phyloP scores from a whole-genome alignment of 2,797 vertebrate species.

The Trichosurus vulpecula region DNA sequence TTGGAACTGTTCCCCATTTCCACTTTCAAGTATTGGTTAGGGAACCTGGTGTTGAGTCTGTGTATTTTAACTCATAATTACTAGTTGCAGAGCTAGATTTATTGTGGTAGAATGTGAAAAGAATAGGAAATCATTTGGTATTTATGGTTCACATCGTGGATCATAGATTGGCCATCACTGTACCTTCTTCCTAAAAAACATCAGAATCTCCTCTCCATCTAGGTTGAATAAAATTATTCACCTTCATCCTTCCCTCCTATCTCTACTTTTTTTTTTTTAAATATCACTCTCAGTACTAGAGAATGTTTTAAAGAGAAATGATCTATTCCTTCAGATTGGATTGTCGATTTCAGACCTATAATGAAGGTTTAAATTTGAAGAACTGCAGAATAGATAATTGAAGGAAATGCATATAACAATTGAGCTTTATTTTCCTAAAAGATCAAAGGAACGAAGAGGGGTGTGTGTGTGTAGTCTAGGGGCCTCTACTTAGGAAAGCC shows the following conservation, averaged over 20 bases:
- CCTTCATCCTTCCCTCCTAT: constrained; percentile 24
- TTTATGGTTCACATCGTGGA: constrained; percentile 45
- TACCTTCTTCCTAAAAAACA: constrained; percentile 48
- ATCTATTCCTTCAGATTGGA: constrained; percentile 59
- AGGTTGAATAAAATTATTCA: constrained; percentile 53
- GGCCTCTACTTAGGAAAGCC: neutral
- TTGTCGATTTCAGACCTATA: constrained; percentile 36
- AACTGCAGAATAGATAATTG: constrained; percentile 20
- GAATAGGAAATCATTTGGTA: constrained; percentile 61
- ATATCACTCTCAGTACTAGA: constrained; percentile 31
- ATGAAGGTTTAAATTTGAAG: constrained; percentile 28
- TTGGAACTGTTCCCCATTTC: constrained; percentile 25
- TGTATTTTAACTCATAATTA: constrained; percentile 55
- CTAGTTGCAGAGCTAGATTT: constrained; percentile 56
- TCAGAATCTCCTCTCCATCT: constrained; percentile 25
- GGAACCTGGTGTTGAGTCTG: constrained; percentile 54
- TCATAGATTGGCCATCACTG: neutral
- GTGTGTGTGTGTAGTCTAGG: constrained; percentile 16
- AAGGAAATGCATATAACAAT: constrained; percentile 56
- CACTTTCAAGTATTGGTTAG: constrained; percentile 28
- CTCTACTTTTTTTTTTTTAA: neutral
- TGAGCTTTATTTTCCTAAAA: constrained; percentile 56
- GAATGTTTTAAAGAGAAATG: constrained; percentile 13
- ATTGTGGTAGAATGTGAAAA: constrained; percentile 53
- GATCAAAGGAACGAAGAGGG: constrained; percentile 1